Percentiles rank a stretch among this genome's conserved stretches.
Evolutionary conservation across 2,113 vertebrate species (phyloP).

Genomic region (Ammodytes marinus): DNA sequence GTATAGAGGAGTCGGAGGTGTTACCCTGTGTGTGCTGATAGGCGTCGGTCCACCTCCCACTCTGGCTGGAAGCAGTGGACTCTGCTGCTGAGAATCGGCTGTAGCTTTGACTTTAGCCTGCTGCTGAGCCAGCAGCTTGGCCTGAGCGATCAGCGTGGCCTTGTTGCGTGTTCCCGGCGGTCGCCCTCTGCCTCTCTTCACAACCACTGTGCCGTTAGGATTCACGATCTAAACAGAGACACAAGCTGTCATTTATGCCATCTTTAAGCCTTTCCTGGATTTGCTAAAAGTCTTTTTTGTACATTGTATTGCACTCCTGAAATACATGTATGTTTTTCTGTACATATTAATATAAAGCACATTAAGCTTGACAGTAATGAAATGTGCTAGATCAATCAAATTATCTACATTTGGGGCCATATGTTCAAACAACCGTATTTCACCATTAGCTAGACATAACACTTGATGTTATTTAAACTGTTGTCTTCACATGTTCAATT

Average conservation of each 20-base stretch:
- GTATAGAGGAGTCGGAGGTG: not conserved
- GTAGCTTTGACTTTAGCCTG: slow-evolving; percentile 45
- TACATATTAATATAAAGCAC: not conserved
- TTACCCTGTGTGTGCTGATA: slow-evolving; percentile 63
- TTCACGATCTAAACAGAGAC: slow-evolving; percentile 41
- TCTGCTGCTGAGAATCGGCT: not conserved
- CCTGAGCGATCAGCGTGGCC: slow-evolving; percentile 74
- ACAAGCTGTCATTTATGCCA: not conserved
- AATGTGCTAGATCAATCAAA: not conserved
- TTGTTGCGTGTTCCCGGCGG: slow-evolving; percentile 82
- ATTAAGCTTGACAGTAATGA: not conserved
- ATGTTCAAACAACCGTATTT: not conserved
- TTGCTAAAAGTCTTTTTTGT: not conserved
- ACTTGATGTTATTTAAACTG: no score
- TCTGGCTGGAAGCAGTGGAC: slow-evolving; percentile 15
- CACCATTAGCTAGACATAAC: no score
- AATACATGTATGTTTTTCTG: not conserved
- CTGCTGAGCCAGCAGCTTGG: slow-evolving; percentile 74
- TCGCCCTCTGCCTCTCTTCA: slow-evolving; percentile 81
- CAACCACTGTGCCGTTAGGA: slow-evolving; percentile 52
- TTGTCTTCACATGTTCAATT: no score
- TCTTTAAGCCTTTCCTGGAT: not conserved
- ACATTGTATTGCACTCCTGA: not conserved
- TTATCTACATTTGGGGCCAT: not conserved
- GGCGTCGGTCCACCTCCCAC: not conserved